Evolutionary conservation across 2,113 vertebrate genomes (phyloP).

Genomic region (Leptodactylus fuscus): DNA sequence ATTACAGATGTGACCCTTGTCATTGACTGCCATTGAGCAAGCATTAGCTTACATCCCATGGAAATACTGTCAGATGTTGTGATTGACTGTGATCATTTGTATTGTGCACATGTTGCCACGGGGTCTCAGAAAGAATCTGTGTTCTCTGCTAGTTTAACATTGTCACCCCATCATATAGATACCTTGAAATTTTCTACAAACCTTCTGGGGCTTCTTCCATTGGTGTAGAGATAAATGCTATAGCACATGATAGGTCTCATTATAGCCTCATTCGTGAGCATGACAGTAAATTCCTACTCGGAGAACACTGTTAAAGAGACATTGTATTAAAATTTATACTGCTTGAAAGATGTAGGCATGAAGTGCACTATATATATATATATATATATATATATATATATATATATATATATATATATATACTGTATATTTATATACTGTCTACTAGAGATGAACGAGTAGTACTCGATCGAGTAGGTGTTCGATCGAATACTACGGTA

Average conservation of each 20-base stretch:
- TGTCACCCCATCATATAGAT: conserved; percentile 33
- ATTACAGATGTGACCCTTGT: conserved; percentile 57
- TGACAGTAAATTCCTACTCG: not conserved
- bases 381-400: too few relatives aligned
- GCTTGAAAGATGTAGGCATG: too few relatives aligned
- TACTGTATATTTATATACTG: too few relatives aligned
- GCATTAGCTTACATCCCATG: conserved; percentile 38
- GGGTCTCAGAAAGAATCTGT: conserved; percentile 26
- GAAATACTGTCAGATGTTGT: conserved; percentile 26
- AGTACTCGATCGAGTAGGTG: too few relatives aligned
- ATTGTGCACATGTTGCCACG: conserved; percentile 35
- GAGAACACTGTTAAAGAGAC: not conserved
- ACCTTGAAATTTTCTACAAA: not conserved
- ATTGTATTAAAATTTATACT: not conserved
- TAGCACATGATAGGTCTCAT: conserved; percentile 4
- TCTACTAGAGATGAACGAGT: too few relatives aligned
- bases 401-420: too few relatives aligned
- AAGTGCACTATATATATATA: too few relatives aligned
- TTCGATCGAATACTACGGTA: too few relatives aligned
- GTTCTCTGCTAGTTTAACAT: conserved; percentile 6
- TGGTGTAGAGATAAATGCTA: conserved; percentile 14
- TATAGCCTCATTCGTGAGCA: not conserved
- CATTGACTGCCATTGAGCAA: conserved; percentile 41
- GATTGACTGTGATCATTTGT: conserved; percentile 35
- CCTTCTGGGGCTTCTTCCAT: not conserved